phyloP scores from a whole-genome alignment of 2,797 vertebrate species.

The Thripadectes ignobilis region DNA sequence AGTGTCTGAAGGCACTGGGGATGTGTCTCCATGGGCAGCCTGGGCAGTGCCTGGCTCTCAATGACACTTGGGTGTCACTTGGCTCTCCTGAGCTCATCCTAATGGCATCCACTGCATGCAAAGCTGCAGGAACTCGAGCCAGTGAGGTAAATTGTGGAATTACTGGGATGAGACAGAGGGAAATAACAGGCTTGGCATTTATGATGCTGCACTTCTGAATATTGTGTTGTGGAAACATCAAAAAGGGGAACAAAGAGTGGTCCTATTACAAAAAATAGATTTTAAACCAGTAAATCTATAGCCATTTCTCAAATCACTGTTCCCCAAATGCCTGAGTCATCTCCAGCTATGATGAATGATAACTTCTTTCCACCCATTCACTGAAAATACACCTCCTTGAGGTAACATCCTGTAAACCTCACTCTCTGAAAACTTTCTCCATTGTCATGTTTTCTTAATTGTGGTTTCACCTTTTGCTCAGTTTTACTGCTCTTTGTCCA shows the following conservation, averaged over 20 bases:
- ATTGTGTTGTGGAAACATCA: background rate
- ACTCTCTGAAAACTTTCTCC: background rate
- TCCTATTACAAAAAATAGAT: background rate
- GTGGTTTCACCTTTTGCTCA: background rate
- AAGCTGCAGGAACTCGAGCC: background rate
- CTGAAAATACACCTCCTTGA: background rate
- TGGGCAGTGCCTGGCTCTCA: background rate
- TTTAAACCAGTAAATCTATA: background rate
- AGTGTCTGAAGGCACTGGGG: background rate
- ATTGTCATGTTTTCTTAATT: background rate
- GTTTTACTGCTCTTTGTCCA: background rate
- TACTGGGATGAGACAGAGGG: background rate
- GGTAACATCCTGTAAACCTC: background rate
- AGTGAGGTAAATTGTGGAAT: background rate
- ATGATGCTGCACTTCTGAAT: background rate
- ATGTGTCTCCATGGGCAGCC: fast-evolving
- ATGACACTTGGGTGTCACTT: background rate
- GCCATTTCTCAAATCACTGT: background rate
- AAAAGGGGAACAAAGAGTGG: background rate
- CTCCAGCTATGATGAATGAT: background rate
- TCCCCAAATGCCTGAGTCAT: background rate
- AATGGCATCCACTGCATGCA: background rate
- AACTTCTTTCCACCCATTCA: background rate
- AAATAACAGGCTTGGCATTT: background rate
- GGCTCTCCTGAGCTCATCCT: background rate